A percentile compares a stretch with the other conserved stretches of the same genome.
These are phyloP conservation scores for Xanthorhoe spadicearia DNA, from an alignment of 2,888 invertebrate species.

Conservation along the genomic window DNA sequence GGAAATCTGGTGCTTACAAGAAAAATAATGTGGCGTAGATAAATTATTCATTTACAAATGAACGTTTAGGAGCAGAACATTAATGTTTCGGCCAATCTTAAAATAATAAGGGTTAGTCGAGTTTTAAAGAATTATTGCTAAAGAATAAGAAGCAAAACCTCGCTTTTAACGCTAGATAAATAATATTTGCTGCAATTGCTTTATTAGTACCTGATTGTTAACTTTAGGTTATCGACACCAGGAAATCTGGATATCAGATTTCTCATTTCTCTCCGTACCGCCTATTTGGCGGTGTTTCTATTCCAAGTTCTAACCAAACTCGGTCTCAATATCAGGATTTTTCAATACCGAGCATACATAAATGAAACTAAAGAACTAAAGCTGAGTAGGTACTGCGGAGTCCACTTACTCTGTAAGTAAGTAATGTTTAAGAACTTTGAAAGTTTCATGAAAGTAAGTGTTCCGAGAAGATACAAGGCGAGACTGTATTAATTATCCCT, in stretches of 20 bases:
- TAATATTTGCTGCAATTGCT: neutral
- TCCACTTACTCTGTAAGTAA: conserved; percentile 10
- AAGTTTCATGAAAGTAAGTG: conserved; percentile 37
- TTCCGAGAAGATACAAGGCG: conserved; percentile 32
- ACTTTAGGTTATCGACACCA: neutral
- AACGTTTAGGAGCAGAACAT: conserved; percentile 10
- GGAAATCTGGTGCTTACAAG: conserved; percentile 29
- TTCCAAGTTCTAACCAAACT: too few relatives aligned
- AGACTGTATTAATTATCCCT: conserved; percentile 52
- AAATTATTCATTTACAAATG: conserved; percentile 26
- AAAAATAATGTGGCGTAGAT: conserved; percentile 24
- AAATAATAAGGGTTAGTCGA: conserved; percentile 2
- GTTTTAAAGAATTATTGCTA: conserved; percentile 14
- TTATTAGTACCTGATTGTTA: neutral
- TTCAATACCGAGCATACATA: neutral
- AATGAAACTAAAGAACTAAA: neutral
- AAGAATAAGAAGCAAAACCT: neutral
- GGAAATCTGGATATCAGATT: too few relatives aligned
- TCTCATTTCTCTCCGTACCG: too few relatives aligned
- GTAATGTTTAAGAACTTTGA: conserved; percentile 31
- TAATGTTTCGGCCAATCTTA: conserved; percentile 8
- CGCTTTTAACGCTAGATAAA: neutral
- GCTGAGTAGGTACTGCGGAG: neutral
- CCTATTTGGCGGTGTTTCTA: too few relatives aligned
- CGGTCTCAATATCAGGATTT: neutral